phyloP scores from a whole-genome alignment of 2,797 vertebrate genomes.

The Gephyroberyx darwinii region DNA sequence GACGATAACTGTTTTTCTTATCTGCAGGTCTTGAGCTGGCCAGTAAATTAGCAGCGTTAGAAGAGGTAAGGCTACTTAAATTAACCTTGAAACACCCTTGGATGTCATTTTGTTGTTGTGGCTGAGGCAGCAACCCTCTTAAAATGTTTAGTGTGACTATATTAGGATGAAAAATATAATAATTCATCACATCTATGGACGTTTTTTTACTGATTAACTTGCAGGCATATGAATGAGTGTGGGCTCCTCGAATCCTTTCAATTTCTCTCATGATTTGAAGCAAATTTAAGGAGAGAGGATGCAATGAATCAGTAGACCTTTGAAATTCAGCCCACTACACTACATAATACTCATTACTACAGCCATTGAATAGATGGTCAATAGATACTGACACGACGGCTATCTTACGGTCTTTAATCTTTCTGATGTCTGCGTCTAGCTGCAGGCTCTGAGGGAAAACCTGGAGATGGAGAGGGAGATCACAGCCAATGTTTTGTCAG shows the following conservation, averaged over 20 bases:
- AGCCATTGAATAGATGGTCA: neutral
- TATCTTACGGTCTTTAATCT: slow-evolving; percentile 11
- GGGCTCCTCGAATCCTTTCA: neutral
- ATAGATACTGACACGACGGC: neutral
- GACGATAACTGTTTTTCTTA: slow-evolving; percentile 21
- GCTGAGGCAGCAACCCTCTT: neutral
- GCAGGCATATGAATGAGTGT: neutral
- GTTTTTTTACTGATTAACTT: neutral
- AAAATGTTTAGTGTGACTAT: neutral
- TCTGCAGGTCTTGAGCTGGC: slow-evolving; percentile 73
- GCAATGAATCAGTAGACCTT: neutral
- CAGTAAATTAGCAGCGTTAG: slow-evolving; percentile 72
- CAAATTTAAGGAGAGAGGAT: neutral
- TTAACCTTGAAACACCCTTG: slow-evolving; percentile 1
- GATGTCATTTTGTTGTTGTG: neutral
- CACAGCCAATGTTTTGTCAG: slow-evolving; percentile 63
- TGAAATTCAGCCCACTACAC: neutral
- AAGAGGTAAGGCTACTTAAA: slow-evolving; percentile 71
- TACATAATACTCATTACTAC: neutral
- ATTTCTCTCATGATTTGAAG: neutral
- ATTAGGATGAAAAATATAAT: neutral
- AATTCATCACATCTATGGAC: neutral
- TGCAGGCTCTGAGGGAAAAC: slow-evolving; percentile 70
- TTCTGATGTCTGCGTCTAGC: slow-evolving; percentile 56
- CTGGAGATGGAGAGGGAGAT: slow-evolving; percentile 75